Evolutionary conservation across 1,140 invertebrate species (phyloP).

Genomic region (Magallana angulata): DNA sequence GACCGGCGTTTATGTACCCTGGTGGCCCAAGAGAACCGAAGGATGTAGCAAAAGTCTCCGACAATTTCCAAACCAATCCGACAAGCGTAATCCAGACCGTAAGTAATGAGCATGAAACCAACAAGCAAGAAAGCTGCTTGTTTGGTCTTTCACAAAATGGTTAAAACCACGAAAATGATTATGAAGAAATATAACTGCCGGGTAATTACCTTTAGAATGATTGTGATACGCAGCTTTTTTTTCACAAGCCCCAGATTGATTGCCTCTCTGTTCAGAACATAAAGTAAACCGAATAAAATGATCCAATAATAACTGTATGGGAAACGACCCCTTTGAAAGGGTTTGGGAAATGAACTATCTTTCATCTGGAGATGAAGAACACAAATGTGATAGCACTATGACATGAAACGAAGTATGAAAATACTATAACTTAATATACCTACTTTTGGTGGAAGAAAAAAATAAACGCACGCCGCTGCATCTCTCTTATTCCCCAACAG

Average conservation of each 20-base stretch:
- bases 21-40: neutral
- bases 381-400: neutral
- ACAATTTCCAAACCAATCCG: neutral
- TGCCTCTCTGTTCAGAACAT: neutral
- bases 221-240: neutral
- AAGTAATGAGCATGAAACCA: slow-evolving; percentile 9
- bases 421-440: slow-evolving; percentile 26
- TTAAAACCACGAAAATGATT: neutral
- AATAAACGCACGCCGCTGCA: neutral
- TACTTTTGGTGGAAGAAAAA: slow-evolving; percentile 12
- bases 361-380: slow-evolving; percentile 8
- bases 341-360: neutral
- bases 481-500: neutral
- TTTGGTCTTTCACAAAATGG: slow-evolving; percentile 8
- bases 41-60: neutral
- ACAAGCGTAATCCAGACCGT: neutral
- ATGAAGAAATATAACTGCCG: neutral
- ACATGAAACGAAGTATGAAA: slow-evolving; percentile 26
- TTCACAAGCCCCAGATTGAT: slow-evolving; percentile 15
- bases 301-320: slow-evolving; percentile 17
- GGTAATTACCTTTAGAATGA: neutral
- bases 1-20: neutral
- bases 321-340: slow-evolving; percentile 18
- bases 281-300: slow-evolving; percentile 29
- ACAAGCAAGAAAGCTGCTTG: slow-evolving; percentile 11